Evolutionary conservation across 2,888 invertebrate genomes (phyloP), one percentile per base, ranked within the genome.

Genomic region (Eumerus sabulonum): DNA sequence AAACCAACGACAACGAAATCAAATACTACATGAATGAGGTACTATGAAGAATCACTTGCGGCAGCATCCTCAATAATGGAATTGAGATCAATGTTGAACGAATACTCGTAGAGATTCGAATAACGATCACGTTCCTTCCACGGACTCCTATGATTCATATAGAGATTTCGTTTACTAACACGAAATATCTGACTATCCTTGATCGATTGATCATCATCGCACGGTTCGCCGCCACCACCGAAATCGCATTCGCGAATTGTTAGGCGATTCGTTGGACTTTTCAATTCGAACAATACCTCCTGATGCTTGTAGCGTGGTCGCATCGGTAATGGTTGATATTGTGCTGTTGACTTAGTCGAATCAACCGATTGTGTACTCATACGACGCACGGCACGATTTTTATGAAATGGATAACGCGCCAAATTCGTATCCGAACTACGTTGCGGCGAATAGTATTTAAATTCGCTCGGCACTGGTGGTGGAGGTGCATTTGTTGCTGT

Each of bases 21-120:
- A 68, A 56, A 27, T 51, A 70, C 68, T 64, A 74, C 16, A 60
- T 68, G 74, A 64, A 79, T 79, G 74, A 70, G 87, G 86, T 89
- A 88, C 89, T 89, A 89, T 87, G 89, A 89, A 84, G 89, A 89
- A 85, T 89, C 89, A 83, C 88, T 89, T 82, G 87, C 87, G 83
- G 88, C 87, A 82, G 88, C 87, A 85, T 89, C 88, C 85, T 89
- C 89, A 84, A 88, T 87, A 83, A 89, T 89, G 83, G 89, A 88
- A 83, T 89, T 89, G 82, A 89, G 86, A 85, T 89, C 89, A 82
- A 88, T 88, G 85, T 88, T 88, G 84, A 88, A 88, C 82, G 88
- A 88, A 82, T 89, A 89, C 84, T 89, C 89, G 83, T 89, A 89
- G 56, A 89, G 87, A 83, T 89, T 89, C 60, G 89, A 89, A 83